Conservation (phyloP, 1,140 invertebrate species). For the Mylabris phalerata region DNA sequence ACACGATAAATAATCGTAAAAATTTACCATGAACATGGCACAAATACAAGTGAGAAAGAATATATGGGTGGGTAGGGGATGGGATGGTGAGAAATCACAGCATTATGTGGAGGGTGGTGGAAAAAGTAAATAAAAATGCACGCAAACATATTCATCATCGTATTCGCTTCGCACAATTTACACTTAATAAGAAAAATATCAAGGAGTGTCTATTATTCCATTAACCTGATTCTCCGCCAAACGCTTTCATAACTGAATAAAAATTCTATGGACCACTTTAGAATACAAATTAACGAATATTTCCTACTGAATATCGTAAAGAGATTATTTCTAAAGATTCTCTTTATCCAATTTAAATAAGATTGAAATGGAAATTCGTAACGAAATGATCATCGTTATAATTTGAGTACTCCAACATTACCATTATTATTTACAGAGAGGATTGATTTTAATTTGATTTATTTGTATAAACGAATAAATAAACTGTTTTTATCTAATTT, state of each 20-base stretch:
- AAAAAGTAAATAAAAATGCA: conserved; percentile 16
- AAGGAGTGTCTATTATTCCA: conserved; percentile 27
- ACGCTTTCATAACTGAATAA: conserved; percentile 28
- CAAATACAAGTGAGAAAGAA: neutral
- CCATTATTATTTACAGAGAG: no score
- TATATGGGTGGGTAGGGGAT: neutral
- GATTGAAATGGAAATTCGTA: conserved; percentile 32
- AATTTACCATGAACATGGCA: neutral
- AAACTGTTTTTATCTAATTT: neutral
- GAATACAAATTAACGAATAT: conserved; percentile 32
- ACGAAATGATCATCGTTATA: conserved; percentile 13
- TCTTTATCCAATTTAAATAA: conserved; percentile 24
- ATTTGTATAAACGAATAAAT: no score
- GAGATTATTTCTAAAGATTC: conserved; percentile 31
- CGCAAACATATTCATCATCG: conserved; percentile 18
- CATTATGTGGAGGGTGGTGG: neutral
- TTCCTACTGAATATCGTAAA: conserved; percentile 24
- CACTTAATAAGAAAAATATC: conserved; percentile 17
- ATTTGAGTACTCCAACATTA: no score
- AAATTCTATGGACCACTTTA: conserved; percentile 24
- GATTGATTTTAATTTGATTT: no score
- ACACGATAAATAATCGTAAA: conserved; percentile 5
- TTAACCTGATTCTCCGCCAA: conserved; percentile 22
- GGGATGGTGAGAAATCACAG: neutral
- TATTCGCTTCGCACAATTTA: conserved; percentile 14